Base-by-base conservation (phyloP, 2,888 invertebrate species). In the Synanthedon tipuliformis region DNA sequence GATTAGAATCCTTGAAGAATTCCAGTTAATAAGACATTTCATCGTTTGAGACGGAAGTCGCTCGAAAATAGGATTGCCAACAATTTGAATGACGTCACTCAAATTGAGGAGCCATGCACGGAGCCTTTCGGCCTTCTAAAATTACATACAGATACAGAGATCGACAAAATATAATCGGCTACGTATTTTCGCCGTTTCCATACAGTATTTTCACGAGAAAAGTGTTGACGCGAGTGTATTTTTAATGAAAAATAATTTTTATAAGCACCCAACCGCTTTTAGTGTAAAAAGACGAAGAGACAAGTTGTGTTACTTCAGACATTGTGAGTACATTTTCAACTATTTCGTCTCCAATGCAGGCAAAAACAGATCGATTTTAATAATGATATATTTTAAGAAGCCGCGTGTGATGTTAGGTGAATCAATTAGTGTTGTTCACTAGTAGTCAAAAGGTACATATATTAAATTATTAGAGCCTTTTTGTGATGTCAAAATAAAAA, bases 11-110 rank as follows among this genome's bases (percentile, higher is more conserved):
- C 66, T 58, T 59, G 53, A 59, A 60, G 63, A 66, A 65, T 64
- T 66, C 55, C 53, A 59, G 64, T 59, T 61, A 66, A 57, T 79
- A 75, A 66, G 76, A 69, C 76, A 64, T 78, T 78, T 73, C 71
- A 70, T 73, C 64, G 68, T 69, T 69, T 69, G 72, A 73, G 71
- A 75, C 78, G 82, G 83, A 85, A 84, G 74, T 81, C 67, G 74
- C 72, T 81, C 75, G 81, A 83, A 86, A 87, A 85, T 86, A 86
- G 84, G 85, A 84, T 84, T 83, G 86, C 85, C 87, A 84, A 85
- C 87, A 79, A 80, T 83, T 75, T 69, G 71, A 72, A 77, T 88
- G 88, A 88, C 88, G 88, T 88, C 88, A 87, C 77, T 64, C 66
- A 63, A 74, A 78, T 74, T 73, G 77, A 81, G 78, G 34, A 34